Conservation (phyloP, 1,140 invertebrate species). For the Elysia chlorotica region DNA sequence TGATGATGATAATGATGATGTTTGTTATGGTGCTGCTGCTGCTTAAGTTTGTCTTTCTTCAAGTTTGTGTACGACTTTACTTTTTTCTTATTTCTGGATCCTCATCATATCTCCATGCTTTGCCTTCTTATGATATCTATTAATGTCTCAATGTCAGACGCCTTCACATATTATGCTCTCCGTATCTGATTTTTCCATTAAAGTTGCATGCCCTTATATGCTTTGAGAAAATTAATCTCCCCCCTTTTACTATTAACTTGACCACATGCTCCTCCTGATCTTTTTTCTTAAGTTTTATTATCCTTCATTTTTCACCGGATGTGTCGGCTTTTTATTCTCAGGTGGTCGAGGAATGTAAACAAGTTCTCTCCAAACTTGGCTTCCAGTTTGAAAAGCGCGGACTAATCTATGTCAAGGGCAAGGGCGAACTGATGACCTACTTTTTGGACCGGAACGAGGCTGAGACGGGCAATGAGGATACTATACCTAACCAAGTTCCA, state of each 20-base stretch:
- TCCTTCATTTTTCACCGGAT: neutral
- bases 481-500: constrained; percentile 25
- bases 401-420: constrained; percentile 90
- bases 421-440: constrained; percentile 93
- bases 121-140: no score
- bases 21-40: no score
- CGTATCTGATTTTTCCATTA: no score
- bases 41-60: no score
- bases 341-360: constrained; percentile 91
- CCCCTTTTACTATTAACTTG: neutral
- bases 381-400: constrained; percentile 91
- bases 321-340: constrained; percentile 61
- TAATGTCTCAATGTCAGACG: no score
- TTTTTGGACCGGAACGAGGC: constrained; percentile 69
- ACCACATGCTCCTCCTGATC: neutral
- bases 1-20: constrained; percentile 13
- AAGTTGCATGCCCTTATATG: no score
- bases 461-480: neutral
- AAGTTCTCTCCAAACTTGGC: constrained; percentile 84
- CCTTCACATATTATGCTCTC: neutral
- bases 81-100: no score
- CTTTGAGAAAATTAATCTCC: neutral
- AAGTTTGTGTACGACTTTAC: no score
- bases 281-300: neutral
- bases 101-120: no score